phyloP scores from a whole-genome alignment of 2,888 invertebrate species.

The Bedellia somnulentella region DNA sequence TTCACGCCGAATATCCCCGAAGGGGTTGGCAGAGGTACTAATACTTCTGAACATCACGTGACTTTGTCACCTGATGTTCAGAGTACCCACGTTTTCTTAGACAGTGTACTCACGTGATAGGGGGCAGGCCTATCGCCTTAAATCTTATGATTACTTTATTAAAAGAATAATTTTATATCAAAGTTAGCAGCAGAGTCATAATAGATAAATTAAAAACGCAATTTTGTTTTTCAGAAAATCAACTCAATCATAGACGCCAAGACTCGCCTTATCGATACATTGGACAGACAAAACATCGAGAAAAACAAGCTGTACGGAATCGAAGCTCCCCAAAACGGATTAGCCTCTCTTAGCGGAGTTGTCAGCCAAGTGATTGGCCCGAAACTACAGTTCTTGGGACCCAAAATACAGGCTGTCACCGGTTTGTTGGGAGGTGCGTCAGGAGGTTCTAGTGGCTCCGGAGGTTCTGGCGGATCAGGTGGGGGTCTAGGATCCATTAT shows the following conservation, averaged over 20 bases:
- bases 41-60: too few species aligned
- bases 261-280: slow-evolving; percentile 67
- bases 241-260: slow-evolving; percentile 81
- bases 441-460: slow-evolving; percentile 53
- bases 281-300: slow-evolving; percentile 73
- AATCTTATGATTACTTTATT: background rate
- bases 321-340: slow-evolving; percentile 64
- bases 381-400: slow-evolving; percentile 69
- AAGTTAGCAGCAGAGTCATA: background rate
- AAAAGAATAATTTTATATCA: background rate
- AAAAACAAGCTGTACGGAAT: slow-evolving; percentile 78
- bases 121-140: background rate
- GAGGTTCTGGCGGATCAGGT: slow-evolving; percentile 35
- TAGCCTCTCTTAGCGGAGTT: slow-evolving; percentile 63
- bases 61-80: too few species aligned
- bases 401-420: slow-evolving; percentile 62
- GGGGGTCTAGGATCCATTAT: slow-evolving; percentile 43
- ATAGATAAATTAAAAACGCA: too few species aligned
- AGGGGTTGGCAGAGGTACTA: too few species aligned
- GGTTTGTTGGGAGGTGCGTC: slow-evolving; percentile 61
- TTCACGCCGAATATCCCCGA: too few species aligned
- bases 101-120: too few species aligned
- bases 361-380: slow-evolving; percentile 72
- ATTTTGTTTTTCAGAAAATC: slow-evolving; percentile 70
- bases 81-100: too few species aligned